Conservation (phyloP, 1,140 invertebrate genomes). For the Drosophila ananassae region DNA sequence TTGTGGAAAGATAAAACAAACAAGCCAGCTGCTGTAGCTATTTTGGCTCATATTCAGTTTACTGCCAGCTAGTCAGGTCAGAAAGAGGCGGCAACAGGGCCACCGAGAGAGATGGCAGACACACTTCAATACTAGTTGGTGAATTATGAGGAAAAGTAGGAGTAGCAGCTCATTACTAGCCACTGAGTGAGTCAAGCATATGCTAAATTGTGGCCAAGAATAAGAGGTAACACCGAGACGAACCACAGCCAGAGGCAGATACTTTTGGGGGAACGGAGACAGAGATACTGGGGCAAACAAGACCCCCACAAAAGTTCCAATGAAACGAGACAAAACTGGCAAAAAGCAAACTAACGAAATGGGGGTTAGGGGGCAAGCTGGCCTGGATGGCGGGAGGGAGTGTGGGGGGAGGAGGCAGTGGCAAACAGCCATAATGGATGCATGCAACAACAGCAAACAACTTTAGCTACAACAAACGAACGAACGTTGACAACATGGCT, state of each 20-base stretch:
- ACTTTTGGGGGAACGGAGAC: conserved; percentile 1
- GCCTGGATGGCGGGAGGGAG: not conserved
- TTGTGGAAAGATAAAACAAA: conserved; percentile 64
- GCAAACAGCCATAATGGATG: conserved; percentile 76
- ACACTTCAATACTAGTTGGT: conserved; percentile 17
- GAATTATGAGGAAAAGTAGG: conserved; percentile 43
- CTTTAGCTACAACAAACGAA: conserved; percentile 36
- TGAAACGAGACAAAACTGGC: conserved; percentile 58
- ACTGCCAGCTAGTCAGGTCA: conserved; percentile 5
- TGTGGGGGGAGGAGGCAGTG: conserved; percentile 28
- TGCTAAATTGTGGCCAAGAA: conserved; percentile 47
- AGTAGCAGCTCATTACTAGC: conserved; percentile 58
- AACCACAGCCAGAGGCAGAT: not conserved
- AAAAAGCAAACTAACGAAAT: conserved; percentile 19
- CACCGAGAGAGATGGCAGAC: not conserved
- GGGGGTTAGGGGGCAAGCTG: not conserved
- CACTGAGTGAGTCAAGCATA: conserved; percentile 62
- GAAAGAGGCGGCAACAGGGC: conserved; percentile 3
- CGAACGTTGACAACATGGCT: conserved; percentile 76
- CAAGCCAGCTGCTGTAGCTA: conserved; percentile 38
- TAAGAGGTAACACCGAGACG: conserved; percentile 12
- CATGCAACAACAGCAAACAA: conserved; percentile 57
- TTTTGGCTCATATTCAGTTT: conserved; percentile 57
- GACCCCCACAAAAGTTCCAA: conserved; percentile 53
- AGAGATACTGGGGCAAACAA: conserved; percentile 15